phyloP scores from a whole-genome alignment of 2,888 invertebrate genomes.

The Tiliacea aurago region DNA sequence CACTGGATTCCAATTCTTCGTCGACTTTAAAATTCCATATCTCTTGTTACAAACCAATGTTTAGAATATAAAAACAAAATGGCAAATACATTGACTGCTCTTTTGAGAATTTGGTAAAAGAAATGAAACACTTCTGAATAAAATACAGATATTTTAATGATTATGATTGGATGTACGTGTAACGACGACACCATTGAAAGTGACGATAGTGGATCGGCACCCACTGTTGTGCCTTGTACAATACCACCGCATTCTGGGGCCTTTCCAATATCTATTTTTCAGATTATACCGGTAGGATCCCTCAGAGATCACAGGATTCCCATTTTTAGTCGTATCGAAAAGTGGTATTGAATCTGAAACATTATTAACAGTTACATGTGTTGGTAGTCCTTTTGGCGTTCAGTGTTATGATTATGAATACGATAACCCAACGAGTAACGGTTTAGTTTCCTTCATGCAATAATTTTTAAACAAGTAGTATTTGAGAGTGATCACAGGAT shows the following conservation, averaged over 20 bases:
- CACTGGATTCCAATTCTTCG: neutral
- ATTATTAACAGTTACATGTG: neutral
- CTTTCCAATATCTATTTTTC: neutral
- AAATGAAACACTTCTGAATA: neutral
- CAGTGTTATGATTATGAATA: neutral
- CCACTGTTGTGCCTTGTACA: constrained; percentile 22
- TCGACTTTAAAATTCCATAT: neutral
- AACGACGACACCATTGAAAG: neutral
- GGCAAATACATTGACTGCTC: neutral
- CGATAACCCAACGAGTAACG: neutral
- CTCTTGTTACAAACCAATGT: neutral
- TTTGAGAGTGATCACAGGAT: neutral
- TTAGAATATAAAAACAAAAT: neutral
- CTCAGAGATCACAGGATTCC: constrained; percentile 56
- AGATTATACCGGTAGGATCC: constrained; percentile 35
- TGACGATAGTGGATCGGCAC: neutral
- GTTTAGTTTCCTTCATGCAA: neutral
- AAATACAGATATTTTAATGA: constrained; percentile 35
- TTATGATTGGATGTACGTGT: constrained; percentile 35
- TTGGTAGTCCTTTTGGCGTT: neutral
- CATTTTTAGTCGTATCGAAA: constrained; percentile 29
- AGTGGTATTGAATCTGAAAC: constrained; percentile 26
- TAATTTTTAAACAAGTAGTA: neutral
- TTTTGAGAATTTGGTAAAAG: neutral
- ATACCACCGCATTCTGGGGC: constrained; percentile 30